Evolutionary conservation across 2,888 invertebrate species (phyloP), one percentile per base, ranked within the genome.

Genomic region (Dastarcus helophoroides): DNA sequence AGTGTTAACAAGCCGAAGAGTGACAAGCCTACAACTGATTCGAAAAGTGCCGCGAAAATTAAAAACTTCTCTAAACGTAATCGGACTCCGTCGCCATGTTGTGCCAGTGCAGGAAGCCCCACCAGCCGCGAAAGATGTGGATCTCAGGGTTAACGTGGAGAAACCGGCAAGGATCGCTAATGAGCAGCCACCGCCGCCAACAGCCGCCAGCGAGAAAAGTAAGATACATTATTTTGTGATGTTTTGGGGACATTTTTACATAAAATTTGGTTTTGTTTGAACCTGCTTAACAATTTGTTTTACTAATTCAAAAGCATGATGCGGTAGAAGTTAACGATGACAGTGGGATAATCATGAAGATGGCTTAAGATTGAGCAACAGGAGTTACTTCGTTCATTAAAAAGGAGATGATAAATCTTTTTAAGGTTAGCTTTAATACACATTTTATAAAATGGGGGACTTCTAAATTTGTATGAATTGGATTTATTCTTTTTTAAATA

Each of bases 51-150:
- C 43, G 62, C 65, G 51, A 71, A 69, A 59, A 69, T 70, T 48
- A 66, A 76, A 32, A 71, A 72, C 54, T 79, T 79, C 63, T 67
- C 76, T 53, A 64, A 77, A 33, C 66, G 78, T 33, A 76, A 77
- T 56, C 64, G 70, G 40, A 70, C 71, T 39, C 65, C 65, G 39
- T 73, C 73, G 14, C 66, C 64, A n/a, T n/a, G n/a, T n/a, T n/a
- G n/a, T n/a, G n/a, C 43, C 72, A 70, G 23, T 65, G 67, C 47
- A 76, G 71, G n/a, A n/a, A n/a, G n/a, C n/a, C 56, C 74, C 71
- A 15, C 70, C 69, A 43, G 56, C 41, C 7, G 31, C 33, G 5
- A 49, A 46, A 31, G 64, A 65, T 44, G 56, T 61, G 23, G 64
- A 64, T 45, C 47, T 64, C 10, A 49, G 64, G 22, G 30, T 56